Percentiles rank a stretch among this genome's conserved stretches.
These are phyloP conservation scores for Bungarus multicinctus DNA, from an alignment of 2,113 vertebrate species.

Conservation along the genomic window DNA sequence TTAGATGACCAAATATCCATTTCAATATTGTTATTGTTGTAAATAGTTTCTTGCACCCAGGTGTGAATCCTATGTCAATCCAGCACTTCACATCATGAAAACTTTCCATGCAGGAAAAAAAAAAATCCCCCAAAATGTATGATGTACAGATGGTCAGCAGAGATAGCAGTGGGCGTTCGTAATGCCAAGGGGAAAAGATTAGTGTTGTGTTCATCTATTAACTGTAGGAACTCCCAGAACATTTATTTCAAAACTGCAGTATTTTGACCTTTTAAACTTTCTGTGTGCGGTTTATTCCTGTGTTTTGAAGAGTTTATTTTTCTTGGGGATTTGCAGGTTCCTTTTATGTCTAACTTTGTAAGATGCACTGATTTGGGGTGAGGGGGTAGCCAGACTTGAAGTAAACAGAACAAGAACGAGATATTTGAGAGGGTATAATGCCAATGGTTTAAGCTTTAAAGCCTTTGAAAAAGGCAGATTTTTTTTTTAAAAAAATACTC, in stretches of 20 bases:
- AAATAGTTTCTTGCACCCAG: not conserved
- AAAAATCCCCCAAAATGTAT: not conserved
- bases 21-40: not conserved
- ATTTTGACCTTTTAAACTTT: conserved; percentile 42
- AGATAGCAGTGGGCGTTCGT: not conserved
- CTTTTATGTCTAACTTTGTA: conserved; percentile 56
- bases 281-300: conserved; percentile 54
- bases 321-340: conserved; percentile 56
- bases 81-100: not conserved
- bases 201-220: not conserved
- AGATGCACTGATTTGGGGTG: conserved; percentile 51
- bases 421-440: conserved; percentile 51
- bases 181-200: not conserved
- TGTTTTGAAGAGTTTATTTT: conserved; percentile 55
- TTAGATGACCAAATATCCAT: not conserved
- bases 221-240: not conserved
- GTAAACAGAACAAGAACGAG: conserved; percentile 22
- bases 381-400: conserved; percentile 52
- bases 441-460: conserved; percentile 55
- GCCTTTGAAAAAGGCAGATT: conserved; percentile 51
- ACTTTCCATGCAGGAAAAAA: not conserved
- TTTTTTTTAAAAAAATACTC: conserved; percentile 45
- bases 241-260: not conserved
- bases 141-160: not conserved
- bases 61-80: not conserved